These are phyloP conservation scores for Dendropsophus ebraccatus DNA, from an alignment of 2,113 vertebrate genomes.

Conservation along the genomic window DNA sequence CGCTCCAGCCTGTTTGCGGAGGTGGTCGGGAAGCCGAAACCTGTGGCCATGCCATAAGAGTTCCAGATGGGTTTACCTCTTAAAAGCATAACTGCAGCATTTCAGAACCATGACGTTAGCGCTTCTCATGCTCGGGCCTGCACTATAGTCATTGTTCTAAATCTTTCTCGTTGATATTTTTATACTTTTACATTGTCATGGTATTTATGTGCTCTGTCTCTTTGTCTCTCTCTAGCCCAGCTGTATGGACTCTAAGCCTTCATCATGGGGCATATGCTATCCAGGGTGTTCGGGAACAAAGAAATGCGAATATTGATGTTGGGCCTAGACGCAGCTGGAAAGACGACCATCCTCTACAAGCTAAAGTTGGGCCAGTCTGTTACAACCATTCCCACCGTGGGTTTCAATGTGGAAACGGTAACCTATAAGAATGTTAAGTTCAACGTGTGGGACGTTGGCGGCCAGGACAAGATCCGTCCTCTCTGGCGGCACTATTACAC, in stretches of 20 bases:
- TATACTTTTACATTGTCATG: not conserved
- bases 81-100: no score
- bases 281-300: constrained; percentile 85
- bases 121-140: no score
- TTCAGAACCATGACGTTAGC: no score
- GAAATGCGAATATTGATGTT: constrained; percentile 93
- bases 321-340: constrained; percentile 92
- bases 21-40: no score
- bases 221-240: constrained; percentile 27
- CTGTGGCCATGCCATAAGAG: no score
- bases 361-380: constrained; percentile 94
- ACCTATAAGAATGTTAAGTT: constrained; percentile 95
- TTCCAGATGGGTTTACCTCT: no score
- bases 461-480: constrained; percentile 94
- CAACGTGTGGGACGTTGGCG: constrained; percentile 95
- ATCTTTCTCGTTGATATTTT: no score
- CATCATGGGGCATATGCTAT: constrained; percentile 59
- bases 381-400: constrained; percentile 95
- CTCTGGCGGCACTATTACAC: constrained; percentile 96
- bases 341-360: constrained; percentile 98
- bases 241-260: constrained; percentile 57
- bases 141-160: no score
- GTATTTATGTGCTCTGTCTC: not conserved
- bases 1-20: no score
- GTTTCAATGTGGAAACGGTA: constrained; percentile 94